Base-by-base conservation (phyloP, 2,797 vertebrate genomes). In the Sebastes miniatus region DNA sequence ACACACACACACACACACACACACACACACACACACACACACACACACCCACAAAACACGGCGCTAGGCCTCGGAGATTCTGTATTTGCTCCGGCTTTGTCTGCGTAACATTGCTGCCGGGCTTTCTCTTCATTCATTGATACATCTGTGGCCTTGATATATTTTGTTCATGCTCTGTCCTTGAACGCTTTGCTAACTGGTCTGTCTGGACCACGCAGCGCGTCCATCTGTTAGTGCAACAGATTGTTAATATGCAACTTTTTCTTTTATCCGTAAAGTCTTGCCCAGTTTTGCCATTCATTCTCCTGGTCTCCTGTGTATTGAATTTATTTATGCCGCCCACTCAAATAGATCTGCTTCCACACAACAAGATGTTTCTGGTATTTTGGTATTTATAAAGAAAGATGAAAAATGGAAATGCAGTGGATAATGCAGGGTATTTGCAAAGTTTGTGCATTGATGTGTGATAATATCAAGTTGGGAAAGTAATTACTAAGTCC, bases 141-240 rank as follows among this genome's bases (percentile, higher is more conserved):
- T 86, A 78, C 85, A 80, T 91, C 85, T 88, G 87, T 95, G 89
- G 95, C 87, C 85, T 86, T 62, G 0, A 63, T 85, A 47, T 59
- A 34, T 79, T 79, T 84, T 87, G 31, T 77, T 69, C 56, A 2
- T 68, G 91, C 73, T 72, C 66, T 83, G 87, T 88, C 84, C 94
- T 89, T 93, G 90, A 91, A 93, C 89, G 73, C 61, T 64, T 43
- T 39, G 39, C 72, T 76, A 73, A 80, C 76, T 52, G 39, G 80
- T 81, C 83, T 43, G 77, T 77, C 59, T 62, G 27, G 18, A 66
- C 39, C 36, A 11, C 29, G 56, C 69, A 64, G 66, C 12, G 4
- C 1, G 62, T 90, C 76, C 73, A 62, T 85, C 79, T 79, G 82
- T 79, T 73, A 24, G 25, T 9, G 79, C 81, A 83, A 83, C 83